Base-by-base conservation (phyloP, 1,140 invertebrate species). In the Orius laevigatus region DNA sequence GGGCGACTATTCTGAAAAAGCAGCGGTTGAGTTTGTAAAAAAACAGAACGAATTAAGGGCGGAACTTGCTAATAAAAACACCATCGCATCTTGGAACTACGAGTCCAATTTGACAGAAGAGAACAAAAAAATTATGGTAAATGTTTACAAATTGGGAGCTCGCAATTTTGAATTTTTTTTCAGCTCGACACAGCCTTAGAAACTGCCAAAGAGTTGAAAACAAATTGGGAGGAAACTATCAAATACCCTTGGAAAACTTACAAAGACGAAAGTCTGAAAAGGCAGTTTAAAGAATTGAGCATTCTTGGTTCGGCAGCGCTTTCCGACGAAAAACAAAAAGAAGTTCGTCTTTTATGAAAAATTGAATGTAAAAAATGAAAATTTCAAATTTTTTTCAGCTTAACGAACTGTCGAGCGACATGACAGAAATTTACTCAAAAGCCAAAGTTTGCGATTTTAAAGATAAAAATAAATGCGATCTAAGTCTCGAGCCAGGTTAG, bases 401-500 rank as follows among this genome's bases (percentile, higher is more conserved):
- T n/a, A 46, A 52, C 12, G 40, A 48, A 12, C 33, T 48, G 6
- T 32, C 39, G 11, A 18, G 31, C 15, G 25, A 50, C 12, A 89
- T 90, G 84, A 71, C 84, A 58, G 72, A 71, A 49, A 79, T 81
- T 49, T 89, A 83, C 55, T 77, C 79, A 3, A 86, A 74, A 11
- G 76, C 84, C 0, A 87, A 84, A 64, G 75, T 90, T 15, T 87
- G 83, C 58, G 72, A 75, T 45, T 81, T 68, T 56, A 73, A 74
- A 31, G 64, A 84, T 55, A 54, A 54, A 0, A 70, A 57, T 0
- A 79, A 80, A 56, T 87, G 84, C 56, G 73, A 82, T 58, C 62
- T 87, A 3, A 66, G 70, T 16, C 66, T 90, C 8, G 82, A 87
- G 54, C 84, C 84, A 53, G 79, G 78, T 79, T 54, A 53, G n/a